Conservation (phyloP, 2,113 vertebrate genomes). For the Danionella cerebrum region DNA sequence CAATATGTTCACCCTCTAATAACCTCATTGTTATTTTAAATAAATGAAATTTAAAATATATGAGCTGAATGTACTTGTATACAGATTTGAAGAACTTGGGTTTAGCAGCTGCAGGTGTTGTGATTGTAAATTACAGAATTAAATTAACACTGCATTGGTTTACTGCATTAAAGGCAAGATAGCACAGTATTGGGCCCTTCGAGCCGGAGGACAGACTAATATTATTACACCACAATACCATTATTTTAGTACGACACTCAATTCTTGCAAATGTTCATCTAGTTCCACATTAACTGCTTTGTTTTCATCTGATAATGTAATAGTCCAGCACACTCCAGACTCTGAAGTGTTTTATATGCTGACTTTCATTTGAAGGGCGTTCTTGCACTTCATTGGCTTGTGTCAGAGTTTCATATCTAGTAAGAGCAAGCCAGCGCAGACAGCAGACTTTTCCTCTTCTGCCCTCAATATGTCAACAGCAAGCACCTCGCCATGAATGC, state of each 20-base stretch:
- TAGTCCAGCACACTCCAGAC: not conserved
- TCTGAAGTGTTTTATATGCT: not conserved
- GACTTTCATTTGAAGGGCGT: not conserved
- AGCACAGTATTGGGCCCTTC: not conserved
- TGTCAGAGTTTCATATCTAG: not conserved
- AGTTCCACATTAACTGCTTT: not conserved
- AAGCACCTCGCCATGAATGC: constrained; percentile 16
- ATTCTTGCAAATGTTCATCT: not conserved
- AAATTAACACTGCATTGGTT: constrained; percentile 9
- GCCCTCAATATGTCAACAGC: constrained; percentile 25
- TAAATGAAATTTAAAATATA: too few relatives aligned
- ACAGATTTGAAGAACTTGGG: not conserved
- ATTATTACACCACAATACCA: not conserved
- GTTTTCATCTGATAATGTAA: not conserved
- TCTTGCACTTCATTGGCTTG: not conserved
- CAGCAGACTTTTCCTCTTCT: not conserved
- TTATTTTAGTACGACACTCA: not conserved
- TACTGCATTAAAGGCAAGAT: not conserved
- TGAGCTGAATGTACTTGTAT: too few relatives aligned
- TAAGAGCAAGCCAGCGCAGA: not conserved
- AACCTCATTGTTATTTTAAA: too few relatives aligned
- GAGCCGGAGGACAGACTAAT: not conserved
- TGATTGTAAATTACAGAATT: not conserved
- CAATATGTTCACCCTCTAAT: too few relatives aligned
- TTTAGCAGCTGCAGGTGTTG: not conserved